phyloP scores from a whole-genome alignment of 2,113 vertebrate genomes.

The Bolborhynchus lineola region DNA sequence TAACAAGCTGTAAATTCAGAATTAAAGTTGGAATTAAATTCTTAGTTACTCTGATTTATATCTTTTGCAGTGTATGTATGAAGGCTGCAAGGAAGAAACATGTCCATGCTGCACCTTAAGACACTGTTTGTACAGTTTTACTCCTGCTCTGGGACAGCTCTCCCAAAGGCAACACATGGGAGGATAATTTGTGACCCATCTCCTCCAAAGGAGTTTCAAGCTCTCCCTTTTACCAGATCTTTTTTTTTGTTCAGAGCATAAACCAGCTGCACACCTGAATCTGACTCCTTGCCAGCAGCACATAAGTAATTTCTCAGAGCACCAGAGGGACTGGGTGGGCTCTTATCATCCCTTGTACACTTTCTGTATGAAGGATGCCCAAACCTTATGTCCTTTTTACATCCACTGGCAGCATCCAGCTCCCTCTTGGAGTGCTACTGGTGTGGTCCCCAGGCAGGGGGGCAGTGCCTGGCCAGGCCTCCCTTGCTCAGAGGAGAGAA shows the following conservation, averaged over 20 bases:
- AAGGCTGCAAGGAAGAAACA: background rate
- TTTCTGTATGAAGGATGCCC: background rate
- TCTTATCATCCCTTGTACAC: background rate
- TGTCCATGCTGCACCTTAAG: background rate
- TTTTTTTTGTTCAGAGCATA: background rate
- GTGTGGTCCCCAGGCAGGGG: fast-evolving
- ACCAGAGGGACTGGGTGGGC: background rate
- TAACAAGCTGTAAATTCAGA: background rate
- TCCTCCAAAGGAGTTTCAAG: background rate
- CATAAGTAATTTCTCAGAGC: fast-evolving
- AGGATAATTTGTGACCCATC: background rate
- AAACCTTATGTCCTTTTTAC: fast-evolving
- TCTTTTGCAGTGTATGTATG: background rate
- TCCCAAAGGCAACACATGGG: background rate
- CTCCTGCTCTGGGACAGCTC: background rate
- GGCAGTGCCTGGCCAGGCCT: background rate
- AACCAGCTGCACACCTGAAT: background rate
- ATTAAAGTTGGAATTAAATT: background rate
- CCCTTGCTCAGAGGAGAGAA: background rate
- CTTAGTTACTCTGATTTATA: background rate
- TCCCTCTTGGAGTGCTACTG: background rate
- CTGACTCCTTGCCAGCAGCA: background rate
- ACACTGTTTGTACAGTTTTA: background rate
- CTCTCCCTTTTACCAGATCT: background rate
- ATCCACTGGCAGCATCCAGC: too few species aligned